Percentiles rank a stretch among this genome's conserved stretches.
phyloP scores from a whole-genome alignment of 2,888 invertebrate species.

The Euplexia lucipara region DNA sequence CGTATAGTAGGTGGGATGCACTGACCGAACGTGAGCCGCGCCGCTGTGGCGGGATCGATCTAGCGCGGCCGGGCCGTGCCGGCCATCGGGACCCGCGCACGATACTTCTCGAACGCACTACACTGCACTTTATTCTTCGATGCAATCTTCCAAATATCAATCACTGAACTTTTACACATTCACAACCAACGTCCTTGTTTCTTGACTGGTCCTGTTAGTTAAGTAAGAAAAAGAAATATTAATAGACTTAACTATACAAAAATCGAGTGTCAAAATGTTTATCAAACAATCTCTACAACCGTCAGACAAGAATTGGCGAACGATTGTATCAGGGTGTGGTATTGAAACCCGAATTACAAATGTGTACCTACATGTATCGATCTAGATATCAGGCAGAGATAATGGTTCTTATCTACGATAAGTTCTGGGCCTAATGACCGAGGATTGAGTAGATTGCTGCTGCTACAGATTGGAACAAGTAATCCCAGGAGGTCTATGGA shows the following conservation, averaged over 20 bases:
- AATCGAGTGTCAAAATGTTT: not conserved
- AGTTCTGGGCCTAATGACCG: constrained; percentile 72
- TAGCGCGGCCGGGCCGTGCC: constrained; percentile 79
- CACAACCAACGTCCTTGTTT: constrained; percentile 37
- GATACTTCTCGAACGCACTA: constrained; percentile 66
- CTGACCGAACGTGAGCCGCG: constrained; percentile 79
- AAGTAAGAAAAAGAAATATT: constrained; percentile 1
- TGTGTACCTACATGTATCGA: constrained; percentile 77
- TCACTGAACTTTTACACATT: constrained; percentile 59
- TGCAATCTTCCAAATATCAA: constrained; percentile 43
- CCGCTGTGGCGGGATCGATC: constrained; percentile 84
- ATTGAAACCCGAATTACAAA: constrained; percentile 65
- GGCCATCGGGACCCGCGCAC: constrained; percentile 73
- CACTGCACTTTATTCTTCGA: constrained; percentile 71
- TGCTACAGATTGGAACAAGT: constrained; percentile 58
- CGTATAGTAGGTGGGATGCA: constrained; percentile 66
- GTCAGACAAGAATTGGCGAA: constrained; percentile 20
- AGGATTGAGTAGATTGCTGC: constrained; percentile 61
- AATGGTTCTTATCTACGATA: constrained; percentile 76
- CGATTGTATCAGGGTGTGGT: constrained; percentile 44
- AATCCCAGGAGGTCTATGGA: constrained; percentile 25
- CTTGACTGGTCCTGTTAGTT: constrained; percentile 41
- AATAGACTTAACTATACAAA: not conserved
- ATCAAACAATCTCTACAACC: constrained; percentile 12
- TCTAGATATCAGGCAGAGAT: constrained; percentile 77